Evolutionary conservation across 2,797 vertebrate genomes (phyloP).

Genomic region (Chaunax sp.): DNA sequence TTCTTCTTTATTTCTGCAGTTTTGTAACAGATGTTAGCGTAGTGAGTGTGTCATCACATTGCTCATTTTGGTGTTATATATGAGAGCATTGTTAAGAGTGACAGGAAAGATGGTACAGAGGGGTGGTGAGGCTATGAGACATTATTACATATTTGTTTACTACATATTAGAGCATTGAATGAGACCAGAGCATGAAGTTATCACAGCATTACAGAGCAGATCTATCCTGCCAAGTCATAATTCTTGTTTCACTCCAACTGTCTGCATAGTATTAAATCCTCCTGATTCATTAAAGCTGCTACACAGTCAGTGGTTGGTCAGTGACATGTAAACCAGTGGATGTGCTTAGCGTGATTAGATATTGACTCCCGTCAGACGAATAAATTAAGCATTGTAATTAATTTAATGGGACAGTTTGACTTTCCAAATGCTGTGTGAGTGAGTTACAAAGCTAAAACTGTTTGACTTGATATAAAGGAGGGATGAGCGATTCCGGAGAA

Average conservation of each 20-base stretch:
- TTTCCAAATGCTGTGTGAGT: conserved; percentile 11
- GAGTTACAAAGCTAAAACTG: not conserved
- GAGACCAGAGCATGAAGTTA: conserved; percentile 32
- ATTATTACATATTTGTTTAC: too few species aligned
- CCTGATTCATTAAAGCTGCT: conserved; percentile 37
- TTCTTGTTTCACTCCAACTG: conserved; percentile 23
- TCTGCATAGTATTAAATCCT: conserved; percentile 38
- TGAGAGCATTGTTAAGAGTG: not conserved
- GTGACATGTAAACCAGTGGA: conserved; percentile 26
- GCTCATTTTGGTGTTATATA: conserved; percentile 37
- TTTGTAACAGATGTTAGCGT: too few species aligned
- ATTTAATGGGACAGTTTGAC: not conserved
- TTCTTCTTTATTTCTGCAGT: too few species aligned
- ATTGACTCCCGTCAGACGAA: conserved; percentile 20
- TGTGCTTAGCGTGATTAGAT: conserved; percentile 30
- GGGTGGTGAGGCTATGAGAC: conserved; percentile 11
- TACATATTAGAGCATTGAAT: conserved; percentile 30
- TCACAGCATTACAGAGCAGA: conserved; percentile 49
- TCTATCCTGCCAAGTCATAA: conserved; percentile 57
- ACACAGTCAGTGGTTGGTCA: conserved; percentile 4
- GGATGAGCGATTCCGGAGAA: not conserved
- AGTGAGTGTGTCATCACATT: conserved; percentile 28
- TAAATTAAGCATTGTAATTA: conserved; percentile 1
- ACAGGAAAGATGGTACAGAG: not conserved
- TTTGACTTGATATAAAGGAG: not conserved